These are phyloP conservation scores for Otus sunia DNA, from an alignment of 2,113 vertebrate species.

Conservation along the genomic window DNA sequence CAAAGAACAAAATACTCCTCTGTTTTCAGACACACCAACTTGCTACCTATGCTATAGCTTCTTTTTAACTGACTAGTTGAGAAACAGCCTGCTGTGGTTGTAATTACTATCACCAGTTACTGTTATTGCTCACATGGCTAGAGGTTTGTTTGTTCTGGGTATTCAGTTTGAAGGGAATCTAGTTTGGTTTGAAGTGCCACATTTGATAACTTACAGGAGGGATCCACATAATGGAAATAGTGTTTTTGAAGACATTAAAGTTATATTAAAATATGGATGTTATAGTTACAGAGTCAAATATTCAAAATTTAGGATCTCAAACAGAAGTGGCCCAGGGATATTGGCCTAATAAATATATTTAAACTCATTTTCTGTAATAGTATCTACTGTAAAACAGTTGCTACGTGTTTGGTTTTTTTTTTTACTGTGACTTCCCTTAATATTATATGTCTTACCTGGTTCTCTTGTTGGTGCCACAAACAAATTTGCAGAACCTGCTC, in stretches of 20 bases:
- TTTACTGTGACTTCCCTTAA: background rate
- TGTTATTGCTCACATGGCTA: background rate
- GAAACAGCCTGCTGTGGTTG: background rate
- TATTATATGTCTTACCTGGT: constrained; percentile 65
- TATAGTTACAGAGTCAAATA: background rate
- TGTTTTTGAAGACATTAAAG: background rate
- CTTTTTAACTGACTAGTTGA: background rate
- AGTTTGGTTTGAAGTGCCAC: background rate
- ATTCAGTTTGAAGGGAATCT: background rate
- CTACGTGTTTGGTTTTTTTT: background rate
- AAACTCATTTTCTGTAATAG: background rate
- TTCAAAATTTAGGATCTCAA: background rate
- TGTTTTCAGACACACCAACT: background rate
- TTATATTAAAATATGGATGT: background rate
- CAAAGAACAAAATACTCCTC: background rate
- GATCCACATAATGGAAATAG: background rate
- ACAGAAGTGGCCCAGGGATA: background rate
- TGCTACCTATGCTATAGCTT: background rate
- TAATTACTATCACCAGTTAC: background rate
- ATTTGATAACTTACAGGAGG: background rate
- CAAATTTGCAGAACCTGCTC: constrained; percentile 74
- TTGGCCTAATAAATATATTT: background rate
- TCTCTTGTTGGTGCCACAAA: constrained; percentile 82
- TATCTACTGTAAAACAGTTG: background rate
- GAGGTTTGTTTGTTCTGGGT: background rate